Conservation (phyloP, 1,140 invertebrate species). For the Helicoverpa zea region DNA sequence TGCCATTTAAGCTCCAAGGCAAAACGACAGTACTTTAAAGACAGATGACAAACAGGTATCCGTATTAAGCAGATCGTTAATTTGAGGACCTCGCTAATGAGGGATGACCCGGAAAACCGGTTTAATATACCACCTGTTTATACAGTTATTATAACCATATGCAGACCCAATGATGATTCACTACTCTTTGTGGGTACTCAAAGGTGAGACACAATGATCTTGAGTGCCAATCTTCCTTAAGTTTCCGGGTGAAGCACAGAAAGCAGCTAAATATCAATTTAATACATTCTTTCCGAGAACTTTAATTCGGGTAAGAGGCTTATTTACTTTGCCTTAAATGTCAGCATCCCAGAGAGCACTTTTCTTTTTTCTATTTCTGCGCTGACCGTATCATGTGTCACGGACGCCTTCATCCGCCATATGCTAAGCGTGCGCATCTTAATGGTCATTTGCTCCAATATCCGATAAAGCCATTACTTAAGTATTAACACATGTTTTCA, state of each 20-base stretch:
- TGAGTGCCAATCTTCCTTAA: conserved; percentile 30
- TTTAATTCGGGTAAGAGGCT: background rate
- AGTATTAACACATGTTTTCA: conserved; percentile 16
- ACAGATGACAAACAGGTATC: conserved; percentile 19
- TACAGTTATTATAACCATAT: conserved; percentile 9
- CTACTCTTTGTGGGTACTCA: conserved; percentile 10
- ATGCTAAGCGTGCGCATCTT: conserved; percentile 23
- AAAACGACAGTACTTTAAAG: conserved; percentile 28
- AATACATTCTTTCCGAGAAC: conserved; percentile 26
- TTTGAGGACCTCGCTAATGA: conserved; percentile 23
- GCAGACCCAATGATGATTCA: background rate
- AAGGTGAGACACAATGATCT: conserved; percentile 1
- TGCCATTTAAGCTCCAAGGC: conserved; percentile 51
- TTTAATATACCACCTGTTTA: conserved; percentile 16
- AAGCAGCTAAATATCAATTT: conserved; percentile 5
- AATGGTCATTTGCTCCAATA: conserved; percentile 5
- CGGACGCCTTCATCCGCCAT: conserved; percentile 4
- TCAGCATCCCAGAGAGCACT: conserved; percentile 23
- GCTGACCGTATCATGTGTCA: conserved; percentile 2
- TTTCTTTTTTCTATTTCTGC: conserved; percentile 8
- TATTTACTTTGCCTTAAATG: conserved; percentile 39
- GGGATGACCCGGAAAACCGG: conserved; percentile 20
- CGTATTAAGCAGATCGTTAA: conserved; percentile 35
- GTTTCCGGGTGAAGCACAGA: background rate
- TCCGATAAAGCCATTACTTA: conserved; percentile 23